phyloP scores from a whole-genome alignment of 2,113 vertebrate genomes.

The Lagenorhynchus albirostris region DNA sequence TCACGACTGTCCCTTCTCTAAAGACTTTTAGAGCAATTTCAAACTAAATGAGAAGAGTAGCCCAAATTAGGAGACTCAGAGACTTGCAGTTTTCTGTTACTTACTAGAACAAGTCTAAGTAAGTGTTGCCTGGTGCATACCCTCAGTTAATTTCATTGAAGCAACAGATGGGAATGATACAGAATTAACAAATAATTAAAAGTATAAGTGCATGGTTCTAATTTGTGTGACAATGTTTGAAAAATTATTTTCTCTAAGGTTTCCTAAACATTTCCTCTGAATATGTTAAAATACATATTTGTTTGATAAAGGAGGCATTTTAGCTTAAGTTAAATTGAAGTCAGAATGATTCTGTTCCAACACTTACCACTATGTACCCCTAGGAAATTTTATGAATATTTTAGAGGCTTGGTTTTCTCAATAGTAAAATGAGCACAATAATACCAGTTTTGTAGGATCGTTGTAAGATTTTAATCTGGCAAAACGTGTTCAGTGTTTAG shows the following conservation, averaged over 20 bases:
- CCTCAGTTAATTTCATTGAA: slow-evolving; percentile 38
- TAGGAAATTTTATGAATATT: background rate
- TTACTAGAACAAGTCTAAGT: background rate
- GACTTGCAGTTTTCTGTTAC: background rate
- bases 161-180: background rate
- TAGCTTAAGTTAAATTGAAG: background rate
- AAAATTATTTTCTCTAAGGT: slow-evolving; percentile 40
- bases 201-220: background rate
- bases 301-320: background rate
- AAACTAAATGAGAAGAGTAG: background rate
- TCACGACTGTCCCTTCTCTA: background rate
- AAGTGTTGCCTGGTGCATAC: background rate
- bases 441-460: background rate
- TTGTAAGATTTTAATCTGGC: background rate
- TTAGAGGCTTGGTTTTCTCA: background rate
- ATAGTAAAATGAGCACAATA: background rate
- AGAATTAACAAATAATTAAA: slow-evolving; percentile 47
- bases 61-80: background rate
- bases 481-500: background rate
- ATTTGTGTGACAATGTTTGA: background rate
- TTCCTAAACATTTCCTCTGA: slow-evolving; percentile 10
- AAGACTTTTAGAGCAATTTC: background rate
- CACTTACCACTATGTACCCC: background rate
- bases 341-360: background rate
- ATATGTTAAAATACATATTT: background rate